Evolutionary conservation across 1,140 invertebrate genomes (phyloP), one percentile per base, ranked within the genome.

Genomic region (Popillia japonica): DNA sequence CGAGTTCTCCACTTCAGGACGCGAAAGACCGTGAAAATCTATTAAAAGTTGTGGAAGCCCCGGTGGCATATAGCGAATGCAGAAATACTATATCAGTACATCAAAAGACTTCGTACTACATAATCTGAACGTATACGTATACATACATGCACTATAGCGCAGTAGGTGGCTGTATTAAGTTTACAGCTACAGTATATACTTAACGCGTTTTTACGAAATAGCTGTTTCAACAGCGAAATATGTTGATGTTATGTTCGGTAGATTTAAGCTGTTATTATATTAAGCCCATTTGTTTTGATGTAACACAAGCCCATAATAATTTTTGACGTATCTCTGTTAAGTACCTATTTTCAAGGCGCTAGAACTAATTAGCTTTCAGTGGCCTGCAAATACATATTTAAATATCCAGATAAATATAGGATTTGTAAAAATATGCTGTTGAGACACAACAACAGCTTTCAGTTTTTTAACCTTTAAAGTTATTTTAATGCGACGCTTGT

Each of bases 11-110:
- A 68, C 61, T 68, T 68, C 61, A 34, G 61, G 27, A 68, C 22
- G 61, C 61, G 61, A 68, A 68, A 68, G n/a, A 68, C 27, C 61
- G 27, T 68, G 61, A 68, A 68, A 27, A 68, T 68, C 20, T 68
- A 27, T 68, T 68, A 68, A 23, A 68, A 68, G 61, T 68, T 68
- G 22, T 68, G 27, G 27, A 68, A 27, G 27, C 22, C 11, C 61
- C 61, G 61, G 61, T 68, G 22, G 48, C 48, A 17, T 34, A 34
- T 55, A 55, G 48, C 17, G 48, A 55, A 55, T 55, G 48, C 48
- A 55, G 48, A 68, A 68, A 68, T 27, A 68, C 17, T 68, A 68
- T 68, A 68, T 68, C 7, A 22, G 9, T 68, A 68, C 61, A 34
- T 68, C 61, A 68, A 68, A 48, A 68, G 61, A 68, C 22, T 68